Base-by-base conservation (phyloP, 2,113 vertebrate genomes). In the Megaceryle torquata region DNA sequence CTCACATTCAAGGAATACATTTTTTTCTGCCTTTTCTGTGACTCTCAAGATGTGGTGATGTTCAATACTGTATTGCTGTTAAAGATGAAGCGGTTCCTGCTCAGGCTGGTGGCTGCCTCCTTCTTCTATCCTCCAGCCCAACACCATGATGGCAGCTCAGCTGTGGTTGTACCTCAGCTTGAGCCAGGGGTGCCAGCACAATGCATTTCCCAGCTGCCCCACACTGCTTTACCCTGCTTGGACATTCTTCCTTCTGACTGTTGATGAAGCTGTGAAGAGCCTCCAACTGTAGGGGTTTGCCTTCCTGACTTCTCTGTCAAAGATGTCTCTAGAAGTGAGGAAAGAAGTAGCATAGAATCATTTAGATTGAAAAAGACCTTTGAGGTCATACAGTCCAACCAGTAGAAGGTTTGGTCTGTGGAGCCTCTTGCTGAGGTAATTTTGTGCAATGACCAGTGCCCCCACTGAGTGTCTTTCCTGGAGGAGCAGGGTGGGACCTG, bases 121-220 rank as follows among this genome's bases (percentile, higher is more conserved):
- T 51, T 1, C 72, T 75, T 31, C 43, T 51, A 57, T 37, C 26
- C 69, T 61, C 74, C 63, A 26, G 70, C 14, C 16, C 70, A 81
- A 43, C 2, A 2, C 43, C 60, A 3, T 20, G 82, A 25, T 5
- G 8, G 21, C 69, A 87, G 57, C 46, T 75, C 48, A 18, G 13
- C 41, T 74, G 20, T 3, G 2, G 6, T 6, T 65, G 63, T 21
- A 67, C 53, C 61, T 82, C 88, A 89, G 50, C 50, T 79, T 0
- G 0, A 51, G 16, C 22, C 10, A 17, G 65, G 10, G 26, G 2
- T 59, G 25, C 28, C 93, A 83, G 41, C 2, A 2, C 31, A 88
- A 61, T 57, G 21, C 1, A 0, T 2, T 0, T 54, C 43, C 76
- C 0, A 0, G 11, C 50, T 92, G 51, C 10, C 35, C 35, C 20